A percentile compares a stretch with the other conserved stretches of the same genome.
Evolutionary conservation across 2,888 invertebrate genomes (phyloP).

Genomic region (Orthosia gracilis): DNA sequence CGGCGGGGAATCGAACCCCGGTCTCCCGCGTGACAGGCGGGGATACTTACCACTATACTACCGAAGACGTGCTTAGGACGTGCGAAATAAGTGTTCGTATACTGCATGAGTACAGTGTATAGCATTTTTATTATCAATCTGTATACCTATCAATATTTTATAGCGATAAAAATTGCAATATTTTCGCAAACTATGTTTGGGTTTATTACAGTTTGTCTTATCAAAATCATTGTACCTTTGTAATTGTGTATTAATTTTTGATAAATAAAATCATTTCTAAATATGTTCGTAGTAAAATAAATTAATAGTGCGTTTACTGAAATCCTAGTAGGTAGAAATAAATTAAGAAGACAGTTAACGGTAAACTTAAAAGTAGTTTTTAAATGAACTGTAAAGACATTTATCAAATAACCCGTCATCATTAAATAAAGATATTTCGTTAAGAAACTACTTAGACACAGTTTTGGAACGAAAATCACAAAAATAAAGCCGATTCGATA

Average conservation of each 20-base stretch:
- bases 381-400: conserved; percentile 29
- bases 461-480: too few species aligned
- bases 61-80: conserved; percentile 75
- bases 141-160: neutral
- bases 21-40: conserved; percentile 92
- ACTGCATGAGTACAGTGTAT: neutral
- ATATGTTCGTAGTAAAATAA: too few species aligned
- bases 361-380: conserved; percentile 28
- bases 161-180: conserved; percentile 1
- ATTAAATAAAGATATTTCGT: conserved; percentile 23
- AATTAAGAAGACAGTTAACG: conserved; percentile 16
- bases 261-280: too few species aligned
- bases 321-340: neutral
- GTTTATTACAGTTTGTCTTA: neutral
- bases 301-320: neutral
- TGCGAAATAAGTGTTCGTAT: conserved; percentile 21
- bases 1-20: conserved; percentile 92
- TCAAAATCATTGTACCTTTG: neutral
- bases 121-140: neutral
- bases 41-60: conserved; percentile 92
- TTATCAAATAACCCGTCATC: conserved; percentile 45
- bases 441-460: neutral
- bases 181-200: neutral
- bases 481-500: too few species aligned
- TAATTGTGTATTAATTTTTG: too few species aligned